Evolutionary conservation across 2,797 vertebrate species (phyloP), one percentile per base, ranked within the genome.

Genomic region (Brachymystax lenok): DNA sequence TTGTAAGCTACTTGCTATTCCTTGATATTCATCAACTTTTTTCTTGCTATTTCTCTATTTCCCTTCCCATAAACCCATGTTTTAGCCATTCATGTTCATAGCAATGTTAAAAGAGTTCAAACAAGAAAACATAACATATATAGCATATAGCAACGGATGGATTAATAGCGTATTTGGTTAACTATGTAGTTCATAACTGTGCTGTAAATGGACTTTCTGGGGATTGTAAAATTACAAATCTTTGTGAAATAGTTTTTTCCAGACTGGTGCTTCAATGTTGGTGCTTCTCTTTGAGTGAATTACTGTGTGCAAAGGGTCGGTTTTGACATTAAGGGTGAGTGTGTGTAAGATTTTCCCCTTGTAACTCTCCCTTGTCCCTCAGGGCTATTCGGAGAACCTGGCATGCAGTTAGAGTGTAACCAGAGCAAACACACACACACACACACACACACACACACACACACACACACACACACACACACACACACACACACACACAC

Each of bases 351-450:
- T 76, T 86, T 81, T 82, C 83, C 85, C 77, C 77, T 80, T 75
- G 71, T 79, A 83, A 77, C 74, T 80, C 59, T 75, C n/a, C 66
- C 80, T 17, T 69, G 80, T 82, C 78, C 82, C 84, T 68, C 69
- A 74, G 80, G 85, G 68, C 6, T 84, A 82, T 85, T 82, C 84
- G 79, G 71, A 85, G 85, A 88, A 87, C 76, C 80, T 84, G 84
- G 74, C 82, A 80, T 71, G 50, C 73, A 63, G 67, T 72, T 72
- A 40, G 40, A 46, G 40, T 46, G 70, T 71, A 74, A 74, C 46
- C 54, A 52, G 51, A 16, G 21, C 35, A 52, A 66, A 54, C 71
- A 74, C 40, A 63, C 79, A 63, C 5, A 5, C 33, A 33, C 5
- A 33, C 33, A 1, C 33, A 33, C 33, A 35, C 1, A 0, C 33